Evolutionary conservation across 2,113 vertebrate species (phyloP), one percentile per base, ranked within the genome.

Genomic region (Alosa alosa): DNA sequence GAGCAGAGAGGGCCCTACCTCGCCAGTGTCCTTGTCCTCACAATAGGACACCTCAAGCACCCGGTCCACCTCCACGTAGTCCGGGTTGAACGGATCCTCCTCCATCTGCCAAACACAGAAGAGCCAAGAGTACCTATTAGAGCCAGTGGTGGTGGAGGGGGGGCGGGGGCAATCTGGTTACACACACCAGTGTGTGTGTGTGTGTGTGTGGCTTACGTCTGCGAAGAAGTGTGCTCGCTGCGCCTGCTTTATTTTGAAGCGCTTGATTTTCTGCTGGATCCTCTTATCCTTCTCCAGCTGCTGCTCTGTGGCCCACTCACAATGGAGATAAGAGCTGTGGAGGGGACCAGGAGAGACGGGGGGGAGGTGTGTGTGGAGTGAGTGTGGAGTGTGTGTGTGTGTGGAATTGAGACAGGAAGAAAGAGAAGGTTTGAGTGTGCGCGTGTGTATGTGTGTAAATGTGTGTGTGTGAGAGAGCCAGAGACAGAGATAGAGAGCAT

Each of bases 211-310:
- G 10, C 98, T 98, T 96, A 99, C 98, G 89, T 99, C 97, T 92
- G 98, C 97, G 90, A 99, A 99, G 95, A 99, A 97, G 94, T 99
- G 97, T 82, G 98, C 97, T 94, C 97, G 97, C 93, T 99, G 98
- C 88, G 98, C 98, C 93, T 99, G 98, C 94, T 98, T 97, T 88
- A 97, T 93, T 95, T 98, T 99, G 93, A 99, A 99, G 87, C 98
- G 96, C 93, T 99, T 99, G 93, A 99, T 99, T 96, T 99, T 99
- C 96, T 98, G 98, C 92, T 98, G 98, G 92, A 99, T 99, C 94
- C 98, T 97, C 96, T 99, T 99, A 96, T 99, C 98, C 92, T 99
- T 99, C 93, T 94, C 95, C 93, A 99, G 96, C 68, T 99, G 97
- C 89, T 97, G 96, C 92, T 99, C 98, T 82, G 97, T 97, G 91